Base-by-base conservation (phyloP, 2,113 vertebrate species). In the Heliornis fulica region DNA sequence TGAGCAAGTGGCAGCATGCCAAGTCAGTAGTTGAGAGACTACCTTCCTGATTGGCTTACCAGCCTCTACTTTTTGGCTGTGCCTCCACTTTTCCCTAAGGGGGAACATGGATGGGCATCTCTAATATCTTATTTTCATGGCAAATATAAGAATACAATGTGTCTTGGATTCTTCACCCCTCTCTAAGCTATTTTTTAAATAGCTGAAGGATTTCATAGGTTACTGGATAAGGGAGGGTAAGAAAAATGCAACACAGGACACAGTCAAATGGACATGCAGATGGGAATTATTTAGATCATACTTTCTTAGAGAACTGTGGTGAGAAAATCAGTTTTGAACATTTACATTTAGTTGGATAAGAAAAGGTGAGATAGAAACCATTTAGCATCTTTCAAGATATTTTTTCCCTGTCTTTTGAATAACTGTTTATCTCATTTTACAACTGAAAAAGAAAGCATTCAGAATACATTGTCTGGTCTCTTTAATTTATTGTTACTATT, bases 401-500 rank as follows among this genome's bases (percentile, higher is more conserved):
- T 75, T 65, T 89, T 38, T n/a, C 21, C 46, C 46, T 87, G 25
- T 46, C 13, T 40, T 66, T 57, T 78, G 23, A 84, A 94, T 84
- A 38, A 51, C 64, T 15, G 53, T 87, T 70, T 28, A 76, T 93
- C 56, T 78, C 66, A 75, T 92, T 87, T 95, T 93, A 34, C 72
- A 64, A 40, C 1, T 91, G 72, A 63, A 89, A 78, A 90, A 75
- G 6, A 38, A 88, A 81, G 43, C 51, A 48, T 75, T 84, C 48
- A 68, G 43, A 95, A 25, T 60, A 71, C 81, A 18, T 87, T 21
- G 0, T 87, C 57, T 87, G 21, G 48, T 81, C 36, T 87, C 50
- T 75, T n/a, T 78, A 92, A 89, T 91, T 96, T 71, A 87, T 71
- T 82, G 65, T 84, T 91, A 7, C 45, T 82, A 7, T 94, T 95